Percentiles rank a stretch among this genome's conserved stretches.
phyloP scores from a whole-genome alignment of 1,140 invertebrate genomes.

The Penaeus chinensis region DNA sequence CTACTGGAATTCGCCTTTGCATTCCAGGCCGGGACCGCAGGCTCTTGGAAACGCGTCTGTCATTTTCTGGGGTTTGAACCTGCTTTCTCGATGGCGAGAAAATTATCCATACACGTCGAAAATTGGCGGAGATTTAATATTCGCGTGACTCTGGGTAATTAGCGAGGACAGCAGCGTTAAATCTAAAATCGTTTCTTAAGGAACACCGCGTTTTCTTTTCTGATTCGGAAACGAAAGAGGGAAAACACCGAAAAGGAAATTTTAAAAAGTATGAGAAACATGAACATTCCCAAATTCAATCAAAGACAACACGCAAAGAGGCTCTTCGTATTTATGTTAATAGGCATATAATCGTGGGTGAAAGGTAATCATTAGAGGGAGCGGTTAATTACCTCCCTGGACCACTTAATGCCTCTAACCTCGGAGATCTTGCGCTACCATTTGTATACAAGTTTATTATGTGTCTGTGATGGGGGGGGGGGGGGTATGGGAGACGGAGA shows the following conservation, averaged over 20 bases:
- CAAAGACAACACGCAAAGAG: neutral
- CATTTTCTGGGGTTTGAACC: constrained; percentile 8
- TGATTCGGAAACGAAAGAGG: too few relatives aligned
- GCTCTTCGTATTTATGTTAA: constrained; percentile 15
- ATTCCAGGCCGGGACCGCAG: neutral
- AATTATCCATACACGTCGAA: neutral
- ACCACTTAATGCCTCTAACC: neutral
- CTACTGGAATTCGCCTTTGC: neutral
- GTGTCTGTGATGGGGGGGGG: too few relatives aligned
- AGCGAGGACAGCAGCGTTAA: too few relatives aligned
- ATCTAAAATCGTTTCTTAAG: too few relatives aligned
- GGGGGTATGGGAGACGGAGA: too few relatives aligned
- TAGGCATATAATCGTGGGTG: constrained; percentile 2
- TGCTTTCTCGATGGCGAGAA: neutral
- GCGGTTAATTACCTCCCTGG: neutral
- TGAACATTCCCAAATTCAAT: neutral
- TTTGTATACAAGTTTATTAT: too few relatives aligned
- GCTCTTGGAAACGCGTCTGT: constrained; percentile 8
- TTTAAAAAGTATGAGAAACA: neutral
- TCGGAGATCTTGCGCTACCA: neutral
- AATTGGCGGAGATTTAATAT: neutral
- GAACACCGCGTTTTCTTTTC: too few relatives aligned
- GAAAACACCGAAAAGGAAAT: too few relatives aligned
- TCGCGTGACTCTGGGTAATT: too few relatives aligned
- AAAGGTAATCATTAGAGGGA: constrained; percentile 11